Base-by-base conservation (phyloP, 2,113 vertebrate species). In the Dasyurus viverrinus region DNA sequence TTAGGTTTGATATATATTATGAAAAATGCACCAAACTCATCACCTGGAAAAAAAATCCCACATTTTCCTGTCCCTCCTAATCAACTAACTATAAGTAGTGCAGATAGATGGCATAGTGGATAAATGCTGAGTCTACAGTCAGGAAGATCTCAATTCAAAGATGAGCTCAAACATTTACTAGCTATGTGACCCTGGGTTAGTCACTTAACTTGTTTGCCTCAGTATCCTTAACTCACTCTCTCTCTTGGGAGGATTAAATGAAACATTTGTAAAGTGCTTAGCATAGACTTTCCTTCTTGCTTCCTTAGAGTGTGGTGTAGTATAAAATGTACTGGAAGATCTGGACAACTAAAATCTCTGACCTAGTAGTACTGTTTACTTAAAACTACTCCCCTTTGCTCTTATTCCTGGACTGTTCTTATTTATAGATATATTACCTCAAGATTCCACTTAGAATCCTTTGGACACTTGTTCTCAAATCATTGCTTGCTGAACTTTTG, bases 1-100 rank as follows among this genome's bases (percentile, higher is more conserved):
- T 94, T 91, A 93, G 60, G 46, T 90, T 93, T 96, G 89, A 89
- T 84, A 92, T 25, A 95, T 3, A 84, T 42, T 84, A 84, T 42
- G n/a, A 68, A 68, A 84, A 84, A 42, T 84, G 7, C 7, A 42
- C 60, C 60, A 76, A 76, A 76, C 60, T 76, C 14, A 1, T 84
- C 68, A 84, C 0, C 68, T 84, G n/a, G 50, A 11, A 52, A 84
- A 84, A 57, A 84, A 84, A 42, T 23, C 1, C 24, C 22, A 60
- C 52, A 93, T 92, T 93, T 54, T 94, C 19, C 89, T 95, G 91
- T 94, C 57, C n/a, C 19, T 42, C n/a, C 14, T 76, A n/a, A 76
- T 68, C 68, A 76, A 36, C 6, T 76, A 36, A 76, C 36, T 16
- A n/a, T n/a, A 76, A 3, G 68, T 16, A 76, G 36, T 14, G 60